Percentiles rank a stretch among this genome's conserved stretches.
Evolutionary conservation across 2,113 vertebrate genomes (phyloP).

Genomic region (Cygnus atratus): DNA sequence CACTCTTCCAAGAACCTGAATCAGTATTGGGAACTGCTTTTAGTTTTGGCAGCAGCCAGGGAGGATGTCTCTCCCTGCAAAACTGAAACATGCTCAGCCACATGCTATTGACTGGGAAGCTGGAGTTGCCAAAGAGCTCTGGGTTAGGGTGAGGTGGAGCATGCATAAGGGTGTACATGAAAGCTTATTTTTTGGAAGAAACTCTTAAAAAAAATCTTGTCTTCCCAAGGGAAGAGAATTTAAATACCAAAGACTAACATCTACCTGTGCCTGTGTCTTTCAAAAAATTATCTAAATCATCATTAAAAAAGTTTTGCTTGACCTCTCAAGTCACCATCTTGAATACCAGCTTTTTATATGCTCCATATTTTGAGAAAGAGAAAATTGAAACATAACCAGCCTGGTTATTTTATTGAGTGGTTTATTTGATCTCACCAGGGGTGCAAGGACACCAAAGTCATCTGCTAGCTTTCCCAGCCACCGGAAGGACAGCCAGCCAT

Average conservation of each 20-base stretch:
- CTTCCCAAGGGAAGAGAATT: background rate
- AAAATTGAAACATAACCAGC: background rate
- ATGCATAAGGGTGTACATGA: background rate
- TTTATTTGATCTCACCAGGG: background rate
- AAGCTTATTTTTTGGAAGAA: background rate
- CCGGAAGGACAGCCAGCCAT: background rate
- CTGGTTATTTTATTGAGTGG: background rate
- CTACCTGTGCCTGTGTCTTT: background rate
- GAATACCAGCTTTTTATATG: background rate
- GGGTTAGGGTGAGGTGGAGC: background rate
- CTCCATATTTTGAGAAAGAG: background rate
- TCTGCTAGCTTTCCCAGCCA: fast-evolving
- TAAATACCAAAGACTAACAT: background rate
- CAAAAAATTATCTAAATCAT: background rate
- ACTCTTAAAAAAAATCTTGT: background rate
- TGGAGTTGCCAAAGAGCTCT: background rate
- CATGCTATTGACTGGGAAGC: background rate
- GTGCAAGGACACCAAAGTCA: background rate
- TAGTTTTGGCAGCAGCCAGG: background rate
- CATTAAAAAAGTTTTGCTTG: background rate
- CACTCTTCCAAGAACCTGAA: background rate
- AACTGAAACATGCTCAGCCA: background rate
- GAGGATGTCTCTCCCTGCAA: background rate
- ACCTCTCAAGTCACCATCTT: background rate
- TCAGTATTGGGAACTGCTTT: background rate